phyloP scores from a whole-genome alignment of 1,140 invertebrate species.

The Pogonognathellus flavescens region DNA sequence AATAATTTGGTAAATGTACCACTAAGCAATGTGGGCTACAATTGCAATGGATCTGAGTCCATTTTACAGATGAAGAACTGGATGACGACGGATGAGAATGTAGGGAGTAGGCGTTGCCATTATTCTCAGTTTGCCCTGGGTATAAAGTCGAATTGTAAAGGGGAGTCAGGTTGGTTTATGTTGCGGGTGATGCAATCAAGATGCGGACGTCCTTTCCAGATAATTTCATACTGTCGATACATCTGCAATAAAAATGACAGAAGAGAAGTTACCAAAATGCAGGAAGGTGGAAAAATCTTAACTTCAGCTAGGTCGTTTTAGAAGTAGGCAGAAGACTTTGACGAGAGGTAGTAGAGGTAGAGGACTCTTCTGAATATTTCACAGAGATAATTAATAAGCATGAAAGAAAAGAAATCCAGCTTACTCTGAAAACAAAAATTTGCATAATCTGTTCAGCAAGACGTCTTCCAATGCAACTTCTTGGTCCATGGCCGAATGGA shows the following conservation, averaged over 20 bases:
- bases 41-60: too few species aligned
- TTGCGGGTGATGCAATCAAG: slow-evolving; percentile 78
- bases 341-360: too few species aligned
- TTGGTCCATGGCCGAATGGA: slow-evolving; percentile 90
- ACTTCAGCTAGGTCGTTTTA: background rate
- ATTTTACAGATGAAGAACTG: too few species aligned
- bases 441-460: slow-evolving; percentile 91
- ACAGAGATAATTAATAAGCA: slow-evolving; percentile 23
- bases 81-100: background rate
- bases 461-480: slow-evolving; percentile 88
- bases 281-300: background rate
- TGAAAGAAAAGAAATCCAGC: slow-evolving; percentile 51
- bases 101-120: background rate
- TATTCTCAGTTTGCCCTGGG: slow-evolving; percentile 64
- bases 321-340: too few species aligned
- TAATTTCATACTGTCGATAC: slow-evolving; percentile 77
- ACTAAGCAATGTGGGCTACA: too few species aligned
- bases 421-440: slow-evolving; percentile 82
- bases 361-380: background rate
- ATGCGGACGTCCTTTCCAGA: slow-evolving; percentile 76
- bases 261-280: slow-evolving; percentile 47
- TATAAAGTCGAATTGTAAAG: slow-evolving; percentile 76
- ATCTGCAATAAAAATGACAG: slow-evolving; percentile 74
- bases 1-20: too few species aligned
- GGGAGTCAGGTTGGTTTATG: slow-evolving; percentile 84